Base-by-base conservation (phyloP, 2,113 vertebrate species). In the Ptychochromis oligacanthus region DNA sequence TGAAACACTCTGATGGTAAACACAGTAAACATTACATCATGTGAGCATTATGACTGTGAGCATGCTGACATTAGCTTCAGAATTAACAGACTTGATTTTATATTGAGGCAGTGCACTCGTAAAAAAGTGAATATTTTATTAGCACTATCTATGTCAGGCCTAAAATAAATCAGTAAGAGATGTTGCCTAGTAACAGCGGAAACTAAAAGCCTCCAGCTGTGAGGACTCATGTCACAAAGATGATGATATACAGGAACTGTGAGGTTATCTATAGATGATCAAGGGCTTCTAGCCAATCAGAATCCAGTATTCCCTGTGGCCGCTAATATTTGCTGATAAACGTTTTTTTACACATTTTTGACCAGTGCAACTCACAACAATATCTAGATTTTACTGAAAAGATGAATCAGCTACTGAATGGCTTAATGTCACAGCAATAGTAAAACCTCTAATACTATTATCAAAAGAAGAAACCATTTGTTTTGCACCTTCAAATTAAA, bases 131-230 rank as follows among this genome's bases (percentile, higher is more conserved):
- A 72, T 72, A 72, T 72, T 72, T 52, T 72, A 72, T 54, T 54
- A 24, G 67, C 6, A 54, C 46, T 54, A 52, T 72, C 43, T 72
- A 72, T 72, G 67, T 72, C 67, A 72, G 46, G 67, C 26, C 67
- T 72, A 72, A 72, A 72, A 72, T 72, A 72, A 72, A 72, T 72
- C 46, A 54, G 67, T 22, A 20, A 17, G 22, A 57, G 55, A 72
- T 72, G 67, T 72, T 72, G 67, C 67, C 67, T 31, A 14, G 67
- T 72, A 72, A 72, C 67, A 72, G 67, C 26, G 52, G 46, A 34
- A 72, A 72, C 46, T 72, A 14, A 72, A 72, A 72, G 67, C 67
- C 4, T 54, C 67, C 46, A 54, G 67, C 24, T 72, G 46, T 54
- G 67, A 72, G 46, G 46, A 72, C 13, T 54, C 46, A 72, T 31